phyloP scores from a whole-genome alignment of 2,888 invertebrate genomes.

The Nowickia ferox region DNA sequence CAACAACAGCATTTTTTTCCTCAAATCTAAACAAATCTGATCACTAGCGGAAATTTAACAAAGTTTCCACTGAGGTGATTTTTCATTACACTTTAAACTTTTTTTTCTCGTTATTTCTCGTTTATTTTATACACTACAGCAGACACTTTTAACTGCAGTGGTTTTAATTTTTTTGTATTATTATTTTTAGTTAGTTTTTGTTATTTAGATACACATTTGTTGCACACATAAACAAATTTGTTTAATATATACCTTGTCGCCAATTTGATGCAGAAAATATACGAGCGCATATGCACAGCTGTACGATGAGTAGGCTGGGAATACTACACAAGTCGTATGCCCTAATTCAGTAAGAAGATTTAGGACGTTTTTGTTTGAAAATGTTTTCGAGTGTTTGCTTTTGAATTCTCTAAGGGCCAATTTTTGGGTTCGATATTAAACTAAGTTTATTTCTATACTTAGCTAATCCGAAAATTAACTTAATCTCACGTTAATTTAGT shows the following conservation, averaged over 20 bases:
- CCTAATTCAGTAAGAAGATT: too few relatives aligned
- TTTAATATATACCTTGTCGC: constrained; percentile 34
- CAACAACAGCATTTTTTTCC: constrained; percentile 33
- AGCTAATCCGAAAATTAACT: too few relatives aligned
- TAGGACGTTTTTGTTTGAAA: too few relatives aligned
- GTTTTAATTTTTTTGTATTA: constrained; percentile 31
- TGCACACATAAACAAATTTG: constrained; percentile 32
- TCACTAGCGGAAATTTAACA: constrained; percentile 70
- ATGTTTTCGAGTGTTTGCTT: too few relatives aligned
- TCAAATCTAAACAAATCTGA: constrained; percentile 50
- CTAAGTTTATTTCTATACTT: too few relatives aligned
- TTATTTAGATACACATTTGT: constrained; percentile 18
- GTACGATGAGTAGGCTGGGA: neutral
- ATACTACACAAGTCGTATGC: neutral
- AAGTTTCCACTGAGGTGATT: constrained; percentile 71
- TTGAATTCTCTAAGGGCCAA: too few relatives aligned
- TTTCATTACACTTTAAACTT: constrained; percentile 59
- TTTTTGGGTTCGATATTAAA: too few relatives aligned
- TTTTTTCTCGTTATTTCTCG: constrained; percentile 5
- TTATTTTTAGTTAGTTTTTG: neutral
- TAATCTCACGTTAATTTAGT: too few relatives aligned
- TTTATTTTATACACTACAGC: constrained; percentile 39
- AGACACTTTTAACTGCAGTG: constrained; percentile 32
- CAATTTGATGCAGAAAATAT: constrained; percentile 26
- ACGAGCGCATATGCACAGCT: neutral